A percentile compares a stretch with the other conserved stretches of the same genome.
Evolutionary conservation across 2,113 vertebrate genomes (phyloP).

Genomic region (Octodon degus): DNA sequence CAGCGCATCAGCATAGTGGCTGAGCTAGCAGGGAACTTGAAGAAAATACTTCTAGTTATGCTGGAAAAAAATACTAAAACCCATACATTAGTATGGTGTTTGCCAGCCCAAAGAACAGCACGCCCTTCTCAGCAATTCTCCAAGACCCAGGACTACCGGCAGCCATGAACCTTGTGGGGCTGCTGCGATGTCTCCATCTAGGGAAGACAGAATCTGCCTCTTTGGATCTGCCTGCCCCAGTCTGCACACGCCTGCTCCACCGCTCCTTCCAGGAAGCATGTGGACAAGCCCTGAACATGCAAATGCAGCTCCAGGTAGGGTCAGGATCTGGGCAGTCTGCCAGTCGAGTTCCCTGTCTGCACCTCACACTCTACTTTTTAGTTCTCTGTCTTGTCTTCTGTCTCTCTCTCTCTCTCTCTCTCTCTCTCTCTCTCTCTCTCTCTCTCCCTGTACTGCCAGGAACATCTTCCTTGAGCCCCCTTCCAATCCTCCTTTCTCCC

Average conservation of each 20-base stretch:
- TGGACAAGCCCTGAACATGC: neutral
- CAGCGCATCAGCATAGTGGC: neutral
- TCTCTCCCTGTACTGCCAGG: too few relatives aligned
- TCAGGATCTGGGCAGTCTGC: fast-evolving
- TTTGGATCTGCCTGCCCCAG: neutral
- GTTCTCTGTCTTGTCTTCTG: neutral
- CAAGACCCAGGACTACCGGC: neutral
- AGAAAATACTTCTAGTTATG: neutral
- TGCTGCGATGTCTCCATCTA: neutral
- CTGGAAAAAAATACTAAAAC: neutral
- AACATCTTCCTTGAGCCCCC: neutral
- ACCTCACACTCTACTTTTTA: neutral
- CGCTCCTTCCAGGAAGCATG: neutral
- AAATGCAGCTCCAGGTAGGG: too few relatives aligned
- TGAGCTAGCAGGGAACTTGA: neutral
- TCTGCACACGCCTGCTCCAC: neutral
- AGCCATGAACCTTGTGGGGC: neutral
- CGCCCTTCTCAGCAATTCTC: neutral
- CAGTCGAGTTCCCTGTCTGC: neutral
- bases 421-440: neutral
- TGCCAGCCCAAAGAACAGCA: neutral
- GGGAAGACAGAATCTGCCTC: neutral
- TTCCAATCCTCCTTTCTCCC: neutral
- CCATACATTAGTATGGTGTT: neutral
- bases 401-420: too few relatives aligned